Evolutionary conservation across 2,113 vertebrate species (phyloP), one percentile per base, ranked within the genome.

Genomic region (Anseranas semipalmata): DNA sequence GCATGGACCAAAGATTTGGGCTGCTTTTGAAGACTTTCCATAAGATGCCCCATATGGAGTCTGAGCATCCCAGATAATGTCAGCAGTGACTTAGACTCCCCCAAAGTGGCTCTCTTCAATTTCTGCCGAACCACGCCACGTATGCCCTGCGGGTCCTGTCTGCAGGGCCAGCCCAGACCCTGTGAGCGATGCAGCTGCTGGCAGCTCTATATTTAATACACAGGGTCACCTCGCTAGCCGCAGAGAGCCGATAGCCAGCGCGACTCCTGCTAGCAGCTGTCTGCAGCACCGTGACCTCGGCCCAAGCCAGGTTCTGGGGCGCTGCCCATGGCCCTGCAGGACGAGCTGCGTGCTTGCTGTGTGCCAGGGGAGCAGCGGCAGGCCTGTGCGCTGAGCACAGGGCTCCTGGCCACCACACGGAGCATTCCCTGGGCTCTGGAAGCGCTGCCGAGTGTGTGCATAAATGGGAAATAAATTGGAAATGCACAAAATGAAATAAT

Each of bases 21-120:
- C 80, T 89, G 59, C 71, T 65, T 16, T 22, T 52, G 4, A 39
- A 72, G 50, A 19, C 19, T 22, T 46, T 17, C 53, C 15, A 0
- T 5, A 24, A 33, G 46, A 20, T 1, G 7, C 4, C 25, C n/a
- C 17, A 0, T 46, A 1, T 5, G 8, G 56, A 9, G 32, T 4
- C 60, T 43, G 55, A 65, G 50, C 7, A 14, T 73, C 33, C 35
- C 76, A 65, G 94, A 4, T 25, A 15, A 25, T 2, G 8, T 55
- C 65, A 16, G 55, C 0, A 2, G 3, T 30, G 81, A 11, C 12
- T 35, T 30, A 28, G 20, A 5, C 24, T 28, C 1, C n/a, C 35
- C 35, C 25, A n/a, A 22, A 37, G 59, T 10, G 35, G 24, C n/a
- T 59, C 58, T 59, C 58, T 37, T 12, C 21, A 8, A 5, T 37